Conservation (phyloP, 2,888 invertebrate species). For the Cyrtodaria siliqua region DNA sequence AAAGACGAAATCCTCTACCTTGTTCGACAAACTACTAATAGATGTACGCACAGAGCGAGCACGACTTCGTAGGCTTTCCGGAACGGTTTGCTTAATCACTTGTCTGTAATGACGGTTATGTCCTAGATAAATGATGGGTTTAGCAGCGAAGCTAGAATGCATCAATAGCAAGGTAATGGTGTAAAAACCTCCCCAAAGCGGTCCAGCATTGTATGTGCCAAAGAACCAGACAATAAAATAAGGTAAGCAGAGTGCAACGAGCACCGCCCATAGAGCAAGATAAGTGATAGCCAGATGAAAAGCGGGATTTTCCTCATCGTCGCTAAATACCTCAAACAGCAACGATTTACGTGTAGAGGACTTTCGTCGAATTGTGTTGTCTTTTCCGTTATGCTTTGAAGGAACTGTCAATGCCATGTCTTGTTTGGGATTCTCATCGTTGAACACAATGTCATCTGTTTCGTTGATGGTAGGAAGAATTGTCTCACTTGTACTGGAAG, state of each 20-base stretch:
- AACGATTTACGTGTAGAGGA: conserved; percentile 13
- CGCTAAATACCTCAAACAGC: conserved; percentile 59
- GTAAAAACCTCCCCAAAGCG: conserved; percentile 64
- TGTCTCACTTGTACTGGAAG: too few relatives aligned
- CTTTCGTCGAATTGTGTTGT: background rate
- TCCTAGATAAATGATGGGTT: conserved; percentile 67
- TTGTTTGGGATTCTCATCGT: background rate
- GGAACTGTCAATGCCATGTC: background rate
- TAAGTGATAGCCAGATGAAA: conserved; percentile 71
- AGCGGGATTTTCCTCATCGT: conserved; percentile 65
- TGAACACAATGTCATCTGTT: background rate
- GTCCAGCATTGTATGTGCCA: conserved; percentile 32
- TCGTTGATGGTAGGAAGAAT: conserved; percentile 1
- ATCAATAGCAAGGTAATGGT: conserved; percentile 60
- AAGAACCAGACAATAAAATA: conserved; percentile 60
- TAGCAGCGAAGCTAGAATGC: conserved; percentile 66
- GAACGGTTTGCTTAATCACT: conserved; percentile 64
- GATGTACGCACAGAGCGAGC: conserved; percentile 53
- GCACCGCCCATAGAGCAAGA: conserved; percentile 55
- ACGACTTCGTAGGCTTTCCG: conserved; percentile 54
- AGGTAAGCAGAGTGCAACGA: conserved; percentile 58
- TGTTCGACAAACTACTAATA: conserved; percentile 42
- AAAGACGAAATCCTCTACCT: conserved; percentile 66
- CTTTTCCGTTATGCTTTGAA: background rate
- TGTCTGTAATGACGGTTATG: conserved; percentile 67